Evolutionary conservation across 2,888 invertebrate genomes (phyloP).

Genomic region (Stenchaetothrips biformis): DNA sequence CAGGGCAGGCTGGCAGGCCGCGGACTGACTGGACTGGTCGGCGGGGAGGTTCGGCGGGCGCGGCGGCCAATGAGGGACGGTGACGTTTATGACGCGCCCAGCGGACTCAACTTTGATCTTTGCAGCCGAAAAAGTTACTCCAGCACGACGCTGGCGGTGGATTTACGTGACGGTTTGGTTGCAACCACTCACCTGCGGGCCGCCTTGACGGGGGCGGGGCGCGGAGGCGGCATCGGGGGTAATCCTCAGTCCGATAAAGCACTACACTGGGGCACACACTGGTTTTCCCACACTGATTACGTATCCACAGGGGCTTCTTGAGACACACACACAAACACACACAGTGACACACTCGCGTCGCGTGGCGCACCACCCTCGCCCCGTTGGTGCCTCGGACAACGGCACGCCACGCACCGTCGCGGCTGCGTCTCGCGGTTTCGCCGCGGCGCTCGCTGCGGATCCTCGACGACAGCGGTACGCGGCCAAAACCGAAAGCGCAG

Average conservation of each 20-base stretch:
- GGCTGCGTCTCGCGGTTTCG: too few species aligned
- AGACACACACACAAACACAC: slow-evolving; percentile 30
- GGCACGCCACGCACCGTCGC: too few species aligned
- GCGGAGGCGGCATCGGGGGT: background rate
- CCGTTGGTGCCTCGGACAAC: too few species aligned
- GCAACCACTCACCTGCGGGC: background rate
- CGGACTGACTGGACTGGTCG: too few species aligned
- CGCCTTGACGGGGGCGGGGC: background rate
- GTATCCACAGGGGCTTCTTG: background rate
- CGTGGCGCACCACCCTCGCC: slow-evolving; percentile 37
- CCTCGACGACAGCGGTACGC: too few species aligned
- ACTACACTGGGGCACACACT: too few species aligned
- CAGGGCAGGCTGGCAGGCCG: too few species aligned
- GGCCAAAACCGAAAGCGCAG: too few species aligned
- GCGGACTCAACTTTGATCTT: background rate
- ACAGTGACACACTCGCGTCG: slow-evolving; percentile 46
- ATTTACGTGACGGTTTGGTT: background rate
- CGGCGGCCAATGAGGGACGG: background rate
- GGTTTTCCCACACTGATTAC: too few species aligned
- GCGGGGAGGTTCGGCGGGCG: too few species aligned
- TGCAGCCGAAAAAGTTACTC: background rate
- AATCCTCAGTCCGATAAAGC: too few species aligned
- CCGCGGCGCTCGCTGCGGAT: too few species aligned
- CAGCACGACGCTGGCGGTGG: background rate
- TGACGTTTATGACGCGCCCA: background rate